Evolutionary conservation across 53 echinoderm and acorn worm species (phyloP).

Genomic region (Patiria pectinifera): DNA sequence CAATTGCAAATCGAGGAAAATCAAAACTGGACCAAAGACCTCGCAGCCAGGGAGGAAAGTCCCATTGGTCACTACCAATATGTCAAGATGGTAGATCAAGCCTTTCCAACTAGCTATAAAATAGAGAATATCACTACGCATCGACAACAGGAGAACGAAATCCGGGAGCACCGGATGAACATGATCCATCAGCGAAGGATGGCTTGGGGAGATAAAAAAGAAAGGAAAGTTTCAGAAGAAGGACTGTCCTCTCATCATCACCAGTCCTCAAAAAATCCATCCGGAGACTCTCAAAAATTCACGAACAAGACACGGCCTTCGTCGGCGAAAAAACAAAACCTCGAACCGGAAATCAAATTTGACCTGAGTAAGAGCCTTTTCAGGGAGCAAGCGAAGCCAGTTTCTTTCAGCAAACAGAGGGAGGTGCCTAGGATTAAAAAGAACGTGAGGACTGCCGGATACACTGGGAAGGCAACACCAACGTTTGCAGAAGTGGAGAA

Average conservation of each 20-base stretch:
- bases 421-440: not conserved
- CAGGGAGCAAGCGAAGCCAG: slow-evolving; percentile 10
- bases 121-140: slow-evolving; percentile 47
- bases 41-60: not conserved
- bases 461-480: not conserved
- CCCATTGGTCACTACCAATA: slow-evolving; percentile 12
- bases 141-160: slow-evolving; percentile 17
- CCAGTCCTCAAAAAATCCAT: slow-evolving; percentile 1
- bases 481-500: not conserved
- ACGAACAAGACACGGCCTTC: slow-evolving; percentile 19
- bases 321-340: slow-evolving; percentile 29
- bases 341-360: not conserved
- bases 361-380: slow-evolving; percentile 49
- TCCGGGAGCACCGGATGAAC: slow-evolving; percentile 14
- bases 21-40: slow-evolving; percentile 18
- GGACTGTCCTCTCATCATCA: not conserved
- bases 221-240: not conserved
- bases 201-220: slow-evolving; percentile 56
- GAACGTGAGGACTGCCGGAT: slow-evolving; percentile 40
- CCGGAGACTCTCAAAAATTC: slow-evolving; percentile 18
- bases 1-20: slow-evolving; percentile 9
- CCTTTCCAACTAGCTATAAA: slow-evolving; percentile 31
- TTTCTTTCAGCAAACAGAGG: not conserved
- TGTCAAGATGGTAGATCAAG: slow-evolving; percentile 60
- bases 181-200: slow-evolving; percentile 19